phyloP scores from a whole-genome alignment of 1,140 invertebrate genomes.

The Drosophila littoralis region DNA sequence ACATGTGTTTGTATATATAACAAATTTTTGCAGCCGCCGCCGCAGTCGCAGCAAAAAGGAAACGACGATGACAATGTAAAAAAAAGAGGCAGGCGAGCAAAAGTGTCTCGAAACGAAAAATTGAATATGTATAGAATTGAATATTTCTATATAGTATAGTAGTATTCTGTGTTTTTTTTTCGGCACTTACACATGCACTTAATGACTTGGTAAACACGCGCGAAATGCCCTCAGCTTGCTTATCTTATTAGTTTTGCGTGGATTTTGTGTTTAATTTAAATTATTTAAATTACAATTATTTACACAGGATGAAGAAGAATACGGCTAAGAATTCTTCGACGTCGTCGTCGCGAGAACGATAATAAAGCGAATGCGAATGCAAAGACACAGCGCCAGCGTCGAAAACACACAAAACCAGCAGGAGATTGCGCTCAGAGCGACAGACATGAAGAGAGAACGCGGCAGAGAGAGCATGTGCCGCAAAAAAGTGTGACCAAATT shows the following conservation, averaged over 20 bases:
- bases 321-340: conserved; percentile 75
- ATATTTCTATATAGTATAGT: conserved; percentile 31
- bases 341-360: conserved; percentile 80
- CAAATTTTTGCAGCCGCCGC: conserved; percentile 51
- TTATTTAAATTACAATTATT: conserved; percentile 82
- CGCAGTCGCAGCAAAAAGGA: conserved; percentile 58
- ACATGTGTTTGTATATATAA: conserved; percentile 44
- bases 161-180: conserved; percentile 32
- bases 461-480: conserved; percentile 42
- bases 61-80: conserved; percentile 75
- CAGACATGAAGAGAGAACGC: conserved; percentile 14
- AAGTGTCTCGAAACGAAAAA: conserved; percentile 51
- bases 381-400: conserved; percentile 64
- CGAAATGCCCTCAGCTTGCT: conserved; percentile 52
- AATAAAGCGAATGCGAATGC: conserved; percentile 78
- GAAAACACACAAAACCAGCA: conserved; percentile 52
- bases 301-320: conserved; percentile 82
- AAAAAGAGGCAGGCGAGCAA: conserved; percentile 50
- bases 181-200: conserved; percentile 75
- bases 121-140: conserved; percentile 37
- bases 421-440: conserved; percentile 46
- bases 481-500: conserved; percentile 34
- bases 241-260: conserved; percentile 58
- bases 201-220: conserved; percentile 64
- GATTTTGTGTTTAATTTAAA: conserved; percentile 73